Evolutionary conservation across 2,113 vertebrate genomes (phyloP).

Genomic region (Tricholaema leucomelas): DNA sequence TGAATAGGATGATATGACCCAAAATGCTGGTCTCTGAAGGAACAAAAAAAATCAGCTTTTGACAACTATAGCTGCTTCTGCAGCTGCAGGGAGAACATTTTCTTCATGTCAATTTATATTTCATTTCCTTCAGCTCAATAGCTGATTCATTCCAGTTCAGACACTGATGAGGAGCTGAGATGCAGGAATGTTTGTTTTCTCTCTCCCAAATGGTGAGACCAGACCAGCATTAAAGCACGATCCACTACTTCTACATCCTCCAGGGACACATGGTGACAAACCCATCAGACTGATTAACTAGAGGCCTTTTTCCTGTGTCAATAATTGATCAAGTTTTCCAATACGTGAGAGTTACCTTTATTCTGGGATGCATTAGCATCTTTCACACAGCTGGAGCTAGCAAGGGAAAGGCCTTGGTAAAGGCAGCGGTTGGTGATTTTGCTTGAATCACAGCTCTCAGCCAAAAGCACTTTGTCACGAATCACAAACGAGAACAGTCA

Average conservation of each 20-base stretch:
- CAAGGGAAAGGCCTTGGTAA: background rate
- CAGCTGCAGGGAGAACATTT: slow-evolving; percentile 42
- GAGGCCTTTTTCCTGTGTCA: background rate
- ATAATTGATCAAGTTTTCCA: slow-evolving; percentile 18
- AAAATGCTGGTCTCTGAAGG: background rate
- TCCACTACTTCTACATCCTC: background rate
- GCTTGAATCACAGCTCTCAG: background rate
- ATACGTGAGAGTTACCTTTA: background rate
- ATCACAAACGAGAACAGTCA: background rate
- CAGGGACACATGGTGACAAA: background rate
- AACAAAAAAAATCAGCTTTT: slow-evolving; percentile 18
- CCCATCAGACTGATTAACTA: slow-evolving; percentile 24
- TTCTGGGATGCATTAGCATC: background rate
- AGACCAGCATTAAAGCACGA: slow-evolving; percentile 1
- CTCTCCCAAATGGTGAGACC: background rate
- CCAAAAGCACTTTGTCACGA: background rate
- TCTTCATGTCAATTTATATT: slow-evolving; percentile 46
- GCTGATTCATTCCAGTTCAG: slow-evolving; percentile 42
- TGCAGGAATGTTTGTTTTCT: slow-evolving; percentile 32
- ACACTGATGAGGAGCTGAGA: slow-evolving; percentile 7
- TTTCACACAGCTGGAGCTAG: background rate
- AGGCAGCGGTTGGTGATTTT: background rate
- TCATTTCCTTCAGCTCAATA: slow-evolving; percentile 30
- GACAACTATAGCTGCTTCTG: background rate
- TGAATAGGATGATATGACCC: background rate